Base-by-base conservation (phyloP, 2,797 vertebrate species). In the Sebastolobus altivelis region DNA sequence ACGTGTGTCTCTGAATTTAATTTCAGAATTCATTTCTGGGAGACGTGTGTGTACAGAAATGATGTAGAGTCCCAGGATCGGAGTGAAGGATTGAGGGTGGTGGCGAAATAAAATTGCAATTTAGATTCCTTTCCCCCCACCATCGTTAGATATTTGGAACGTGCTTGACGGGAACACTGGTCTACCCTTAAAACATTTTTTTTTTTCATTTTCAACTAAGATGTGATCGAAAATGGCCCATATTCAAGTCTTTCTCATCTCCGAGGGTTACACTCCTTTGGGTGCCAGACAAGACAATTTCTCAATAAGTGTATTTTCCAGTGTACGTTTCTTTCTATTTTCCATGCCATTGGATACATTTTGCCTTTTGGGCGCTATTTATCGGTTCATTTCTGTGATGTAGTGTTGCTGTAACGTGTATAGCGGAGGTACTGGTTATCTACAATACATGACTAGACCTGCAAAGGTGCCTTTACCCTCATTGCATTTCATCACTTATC, bases 1-100 rank as follows among this genome's bases (percentile, higher is more conserved):
- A 93, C 83, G 91, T 94, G 92, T 95, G 94, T 93, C 93, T 90
- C 90, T 95, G 94, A 95, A 95, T 95, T 94, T 94, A 94, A 95
- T 95, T 94, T 94, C 83, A 92, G 93, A 94, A 95, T 94, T 93
- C 89, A 94, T 95, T 94, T 94, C 87, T 83, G 82, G 78, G 68
- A 86, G 89, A 90, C 84, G 84, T 89, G 85, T 86, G 90, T 86
- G 90, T 88, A 87, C 89, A 93, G 89, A 94, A 89, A 93, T 93
- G 92, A 94, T 93, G 89, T 89, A 91, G 88, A 87, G 91, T 88
- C 92, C 88, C 83, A 43, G 81, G 87, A 85, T 82, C 80, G 2
- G 43, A 82, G 85, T 83, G 87, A 83, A 83, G 84, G 90, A 88
- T 88, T 65, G 90, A 86, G 65, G 69, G 75, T 27, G 69, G 81